These are phyloP conservation scores for Cyprinodon diabolis DNA, from an alignment of 2,797 vertebrate genomes.

Conservation along the genomic window DNA sequence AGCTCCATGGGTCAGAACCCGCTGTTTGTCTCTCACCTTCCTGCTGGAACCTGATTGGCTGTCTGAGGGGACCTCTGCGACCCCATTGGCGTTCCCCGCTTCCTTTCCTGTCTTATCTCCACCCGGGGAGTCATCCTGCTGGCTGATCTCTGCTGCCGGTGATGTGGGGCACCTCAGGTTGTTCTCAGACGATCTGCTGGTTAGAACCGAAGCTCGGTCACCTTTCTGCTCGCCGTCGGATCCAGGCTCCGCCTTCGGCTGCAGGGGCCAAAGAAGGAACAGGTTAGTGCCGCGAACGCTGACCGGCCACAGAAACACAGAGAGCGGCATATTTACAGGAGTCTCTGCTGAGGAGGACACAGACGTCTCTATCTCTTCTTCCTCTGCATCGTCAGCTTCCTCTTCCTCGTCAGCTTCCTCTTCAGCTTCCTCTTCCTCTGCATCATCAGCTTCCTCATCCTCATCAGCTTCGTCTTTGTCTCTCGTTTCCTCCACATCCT, in stretches of 20 bases:
- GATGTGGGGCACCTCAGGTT: background rate
- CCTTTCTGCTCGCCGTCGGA: constrained; percentile 51
- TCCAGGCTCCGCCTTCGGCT: constrained; percentile 35
- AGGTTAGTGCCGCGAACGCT: background rate
- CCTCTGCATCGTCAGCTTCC: accelerated
- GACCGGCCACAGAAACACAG: background rate
- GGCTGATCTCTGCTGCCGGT: constrained; percentile 34
- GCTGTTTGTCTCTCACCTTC: constrained; percentile 62
- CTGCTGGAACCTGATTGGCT: constrained; percentile 64
- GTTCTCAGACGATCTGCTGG: background rate
- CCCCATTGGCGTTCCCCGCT: constrained; percentile 53
- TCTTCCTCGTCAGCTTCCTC: too few species aligned
- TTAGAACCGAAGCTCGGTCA: background rate
- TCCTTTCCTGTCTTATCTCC: constrained; percentile 10
- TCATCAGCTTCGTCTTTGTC: too few species aligned
- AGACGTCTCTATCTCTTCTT: background rate
- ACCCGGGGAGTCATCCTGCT: constrained; percentile 11
- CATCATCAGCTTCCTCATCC: too few species aligned
- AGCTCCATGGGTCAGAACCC: background rate
- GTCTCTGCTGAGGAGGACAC: constrained; percentile 9
- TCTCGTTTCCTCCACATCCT: background rate
- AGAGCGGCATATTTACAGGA: constrained; percentile 26
- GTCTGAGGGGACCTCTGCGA: constrained; percentile 38
- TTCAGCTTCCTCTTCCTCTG: too few species aligned
- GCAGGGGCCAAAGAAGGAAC: constrained; percentile 32